phyloP scores from a whole-genome alignment of 2,888 invertebrate genomes.

The Ischnura elegans region DNA sequence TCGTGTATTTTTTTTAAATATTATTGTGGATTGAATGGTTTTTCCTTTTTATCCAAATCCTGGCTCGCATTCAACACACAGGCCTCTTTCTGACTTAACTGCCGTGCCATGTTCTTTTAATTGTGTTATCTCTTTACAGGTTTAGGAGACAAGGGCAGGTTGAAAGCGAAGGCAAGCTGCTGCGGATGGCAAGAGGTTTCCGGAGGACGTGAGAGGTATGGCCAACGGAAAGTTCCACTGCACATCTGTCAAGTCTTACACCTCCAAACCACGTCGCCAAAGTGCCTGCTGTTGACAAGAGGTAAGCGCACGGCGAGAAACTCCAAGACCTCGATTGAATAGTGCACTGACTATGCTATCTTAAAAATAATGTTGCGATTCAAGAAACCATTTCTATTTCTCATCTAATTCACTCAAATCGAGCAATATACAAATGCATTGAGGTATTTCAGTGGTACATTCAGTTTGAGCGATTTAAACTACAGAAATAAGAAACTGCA shows the following conservation, averaged over 20 bases:
- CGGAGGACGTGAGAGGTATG: background rate
- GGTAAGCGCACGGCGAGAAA: background rate
- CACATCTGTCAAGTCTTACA: background rate
- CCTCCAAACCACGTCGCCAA: slow-evolving; percentile 21
- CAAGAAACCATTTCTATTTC: too few species aligned
- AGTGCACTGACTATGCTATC: too few species aligned
- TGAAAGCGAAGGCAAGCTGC: background rate
- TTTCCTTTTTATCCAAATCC: background rate
- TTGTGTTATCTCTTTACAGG: background rate
- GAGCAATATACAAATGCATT: too few species aligned
- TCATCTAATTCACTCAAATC: too few species aligned
- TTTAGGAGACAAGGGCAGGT: background rate
- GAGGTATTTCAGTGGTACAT: too few species aligned
- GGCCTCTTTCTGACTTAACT: too few species aligned
- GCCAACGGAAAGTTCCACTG: slow-evolving; percentile 25
- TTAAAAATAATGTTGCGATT: too few species aligned
- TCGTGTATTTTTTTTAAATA: too few species aligned
- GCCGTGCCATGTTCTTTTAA: background rate
- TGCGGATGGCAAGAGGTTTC: background rate
- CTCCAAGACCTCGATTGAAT: background rate
- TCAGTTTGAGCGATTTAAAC: too few species aligned
- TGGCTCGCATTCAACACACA: background rate
- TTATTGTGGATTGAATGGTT: too few species aligned
- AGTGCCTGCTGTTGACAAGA: slow-evolving; percentile 42
- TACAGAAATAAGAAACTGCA: too few species aligned